A percentile compares a stretch with the other conserved stretches of the same genome.
Evolutionary conservation across 2,113 vertebrate species (phyloP).

Genomic region (Spermophilus dauricus): DNA sequence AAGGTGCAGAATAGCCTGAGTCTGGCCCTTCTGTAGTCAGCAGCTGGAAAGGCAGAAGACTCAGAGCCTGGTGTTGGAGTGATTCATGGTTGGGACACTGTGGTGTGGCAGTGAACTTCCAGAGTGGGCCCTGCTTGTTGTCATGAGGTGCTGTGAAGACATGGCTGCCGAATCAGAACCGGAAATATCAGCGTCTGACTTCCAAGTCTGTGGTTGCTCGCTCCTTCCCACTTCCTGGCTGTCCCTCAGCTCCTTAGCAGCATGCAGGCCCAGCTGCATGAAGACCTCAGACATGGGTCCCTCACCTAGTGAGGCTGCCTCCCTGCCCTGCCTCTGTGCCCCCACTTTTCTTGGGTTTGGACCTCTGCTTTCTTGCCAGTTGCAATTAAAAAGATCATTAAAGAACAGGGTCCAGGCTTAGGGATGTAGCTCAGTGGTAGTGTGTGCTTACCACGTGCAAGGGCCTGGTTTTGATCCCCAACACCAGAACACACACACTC

Average conservation of each 20-base stretch:
- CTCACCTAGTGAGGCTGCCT: rapidly evolving
- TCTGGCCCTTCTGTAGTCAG: not conserved
- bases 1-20: not conserved
- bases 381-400: not conserved
- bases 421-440: not conserved
- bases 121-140: not conserved
- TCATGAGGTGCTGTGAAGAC: not conserved
- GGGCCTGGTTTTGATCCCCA: not conserved
- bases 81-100: not conserved
- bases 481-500: not conserved
- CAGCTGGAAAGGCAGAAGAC: not conserved
- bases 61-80: not conserved
- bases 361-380: not conserved
- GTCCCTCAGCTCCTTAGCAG: not conserved
- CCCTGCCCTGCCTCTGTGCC: not conserved
- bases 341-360: not conserved
- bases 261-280: not conserved
- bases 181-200: not conserved
- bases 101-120: not conserved
- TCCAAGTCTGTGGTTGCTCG: not conserved
- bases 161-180: not conserved
- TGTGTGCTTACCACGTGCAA: too few relatives aligned
- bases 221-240: not conserved
- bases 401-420: not conserved
- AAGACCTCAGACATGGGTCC: not conserved